A percentile compares a stretch with the other conserved stretches of the same genome.
Evolutionary conservation across 1,140 invertebrate species (phyloP).

Genomic region (Himalopsyche phryganea): DNA sequence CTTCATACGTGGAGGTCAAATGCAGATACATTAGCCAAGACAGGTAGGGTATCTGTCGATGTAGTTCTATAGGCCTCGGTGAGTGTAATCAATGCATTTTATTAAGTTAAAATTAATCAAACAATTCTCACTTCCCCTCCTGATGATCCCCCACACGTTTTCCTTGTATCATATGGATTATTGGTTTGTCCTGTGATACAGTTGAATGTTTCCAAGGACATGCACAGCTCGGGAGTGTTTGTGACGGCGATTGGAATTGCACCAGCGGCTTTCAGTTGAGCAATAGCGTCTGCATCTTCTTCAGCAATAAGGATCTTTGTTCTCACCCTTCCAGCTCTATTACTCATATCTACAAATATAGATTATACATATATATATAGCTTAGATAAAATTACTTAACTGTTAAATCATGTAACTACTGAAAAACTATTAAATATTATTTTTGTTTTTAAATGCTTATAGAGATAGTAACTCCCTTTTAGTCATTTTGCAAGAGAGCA

Average conservation of each 20-base stretch:
- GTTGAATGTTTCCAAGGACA: constrained; percentile 88
- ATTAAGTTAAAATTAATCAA: too few relatives aligned
- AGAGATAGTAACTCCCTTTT: too few relatives aligned
- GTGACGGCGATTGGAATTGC: constrained; percentile 84
- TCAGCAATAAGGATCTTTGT: constrained; percentile 56
- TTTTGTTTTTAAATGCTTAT: too few relatives aligned
- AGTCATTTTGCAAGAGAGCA: too few relatives aligned
- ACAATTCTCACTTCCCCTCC: constrained; percentile 72
- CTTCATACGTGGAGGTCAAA: too few relatives aligned
- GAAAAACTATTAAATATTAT: too few relatives aligned
- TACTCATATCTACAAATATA: constrained; percentile 51
- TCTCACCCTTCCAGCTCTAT: constrained; percentile 53
- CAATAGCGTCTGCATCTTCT: constrained; percentile 69
- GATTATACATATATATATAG: not conserved
- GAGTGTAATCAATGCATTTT: too few relatives aligned
- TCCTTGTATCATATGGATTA: constrained; percentile 82
- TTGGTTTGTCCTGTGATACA: constrained; percentile 79
- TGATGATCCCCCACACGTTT: constrained; percentile 75
- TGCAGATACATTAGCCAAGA: too few relatives aligned
- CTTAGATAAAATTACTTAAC: not conserved
- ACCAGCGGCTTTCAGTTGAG: constrained; percentile 69
- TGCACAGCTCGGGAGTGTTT: constrained; percentile 90
- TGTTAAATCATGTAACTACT: not conserved
- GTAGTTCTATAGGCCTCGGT: too few relatives aligned
- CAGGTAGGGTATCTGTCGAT: too few relatives aligned